phyloP scores from a whole-genome alignment of 64 coral and sea anemone species.

The Stichodactyla helianthus region DNA sequence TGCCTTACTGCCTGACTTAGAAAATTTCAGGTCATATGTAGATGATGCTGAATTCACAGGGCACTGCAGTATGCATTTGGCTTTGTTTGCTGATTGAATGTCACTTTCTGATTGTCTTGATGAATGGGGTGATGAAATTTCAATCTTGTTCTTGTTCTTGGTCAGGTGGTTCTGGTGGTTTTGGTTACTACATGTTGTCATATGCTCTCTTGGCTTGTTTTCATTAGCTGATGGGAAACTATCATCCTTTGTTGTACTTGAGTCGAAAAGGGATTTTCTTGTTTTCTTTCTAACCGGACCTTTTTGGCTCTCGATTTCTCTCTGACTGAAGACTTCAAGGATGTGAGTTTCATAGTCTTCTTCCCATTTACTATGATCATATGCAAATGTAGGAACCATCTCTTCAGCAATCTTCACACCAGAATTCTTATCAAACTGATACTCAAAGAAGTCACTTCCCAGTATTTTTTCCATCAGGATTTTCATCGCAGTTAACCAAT shows the following conservation, averaged over 20 bases:
- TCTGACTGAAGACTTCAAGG: not conserved
- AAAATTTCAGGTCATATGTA: not conserved
- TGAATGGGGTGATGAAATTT: not conserved
- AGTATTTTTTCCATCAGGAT: constrained; percentile 44
- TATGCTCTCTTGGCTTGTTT: not conserved
- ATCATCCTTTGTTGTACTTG: not conserved
- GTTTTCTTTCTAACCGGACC: not conserved
- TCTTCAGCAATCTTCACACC: not conserved
- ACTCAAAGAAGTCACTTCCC: constrained; percentile 22
- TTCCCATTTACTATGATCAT: constrained; percentile 11
- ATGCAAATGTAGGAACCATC: not conserved
- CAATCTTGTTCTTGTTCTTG: not conserved
- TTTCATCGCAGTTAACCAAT: constrained; percentile 16
- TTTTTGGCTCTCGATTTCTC: not conserved
- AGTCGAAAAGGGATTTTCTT: constrained; percentile 3
- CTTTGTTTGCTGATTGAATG: not conserved
- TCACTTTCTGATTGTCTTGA: not conserved
- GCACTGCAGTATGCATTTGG: not conserved
- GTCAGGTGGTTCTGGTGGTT: not conserved
- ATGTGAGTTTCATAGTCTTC: not conserved
- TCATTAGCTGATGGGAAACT: not conserved
- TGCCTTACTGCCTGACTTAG: not conserved
- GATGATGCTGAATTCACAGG: not conserved
- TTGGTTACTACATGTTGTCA: not conserved
- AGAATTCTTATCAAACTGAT: constrained; percentile 9